Base-by-base conservation (phyloP, 2,113 vertebrate species). In the Physeter macrocephalus region DNA sequence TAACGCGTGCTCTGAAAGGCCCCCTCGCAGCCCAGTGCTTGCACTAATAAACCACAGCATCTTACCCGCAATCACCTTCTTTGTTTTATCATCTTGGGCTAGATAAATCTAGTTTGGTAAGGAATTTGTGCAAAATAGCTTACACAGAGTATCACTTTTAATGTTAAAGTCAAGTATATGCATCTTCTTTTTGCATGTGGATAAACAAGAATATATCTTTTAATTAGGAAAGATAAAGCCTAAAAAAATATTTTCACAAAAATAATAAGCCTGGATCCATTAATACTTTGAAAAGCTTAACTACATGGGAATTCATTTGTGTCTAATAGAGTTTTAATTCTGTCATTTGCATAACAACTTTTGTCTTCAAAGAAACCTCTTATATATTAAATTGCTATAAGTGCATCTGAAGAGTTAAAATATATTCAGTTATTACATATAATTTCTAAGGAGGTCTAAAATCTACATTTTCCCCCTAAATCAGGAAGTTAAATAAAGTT, bases 401-500 rank as follows among this genome's bases (percentile, higher is more conserved):
- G 23, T 2, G 8, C 2, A 41, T 36, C 7, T 54, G 34, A 61
- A 81, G 18, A n/a, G 5, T 61, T 66, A 52, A 66, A 59, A 52
- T 31, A 36, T 43, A 71, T n/a, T 87, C 25, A 78, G 27, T 39
- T 49, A 43, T 36, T 17, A 46, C 39, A 14, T 8, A 39, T 43
- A 93, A 49, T 81, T 82, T 83, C 67, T 88, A 72, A 92, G 67
- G 52, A 86, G 39, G 23, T 21, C 66, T 80, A 67, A 89, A 81
- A 36, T 12, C 83, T 75, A 25, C 31, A 41, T 27, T 81, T 81
- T 3, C n/a, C 54, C 25, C 15, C 10, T 6, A 78, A 49, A 43
- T 84, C 92, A 88, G 57, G 80, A 94, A 52, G 88, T 87, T 72
- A 39, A 81, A 31, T 57, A 59, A 93, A 41, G 21, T 71, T 83